Evolutionary conservation across 35 echinoderm and acorn worm species (phyloP), one percentile per base, ranked within the genome.

Genomic region (Eucidaris tribuloides): DNA sequence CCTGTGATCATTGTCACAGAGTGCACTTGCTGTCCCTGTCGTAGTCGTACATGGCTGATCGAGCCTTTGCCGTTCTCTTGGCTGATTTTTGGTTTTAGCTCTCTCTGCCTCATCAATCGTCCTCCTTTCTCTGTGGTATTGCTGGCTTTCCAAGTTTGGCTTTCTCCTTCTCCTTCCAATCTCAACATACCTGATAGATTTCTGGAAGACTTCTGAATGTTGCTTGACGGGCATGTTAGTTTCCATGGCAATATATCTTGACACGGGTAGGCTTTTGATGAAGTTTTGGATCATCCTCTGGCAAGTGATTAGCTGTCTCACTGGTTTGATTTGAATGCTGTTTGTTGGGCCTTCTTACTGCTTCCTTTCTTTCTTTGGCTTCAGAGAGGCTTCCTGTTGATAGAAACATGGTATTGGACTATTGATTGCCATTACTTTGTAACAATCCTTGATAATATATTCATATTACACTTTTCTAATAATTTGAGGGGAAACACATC

Each of bases 231-330:
- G 14, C 85, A 63, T 44, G n/a, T 84, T 49, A 88, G 46, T 57
- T 93, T 82, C 39, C 89, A 93, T 3, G 91, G 85, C 31, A 93
- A 57, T 32, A 57, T 17, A 50, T 93, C 85, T 31, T n/a, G n/a
- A 71, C 79, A 11, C 88, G 48, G 45, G 83, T 30, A 15, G 85
- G 91, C 58, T 89, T 93, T 45, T 68, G 43, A 25, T 83, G 41
- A 42, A 82, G 43, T 4, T 70, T 46, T 37, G 62, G 79, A 54
- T 93, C 91, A 46, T 93, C 91, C 65, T 55, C 57, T 23, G 34
- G 5, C 22, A 17, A 20, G 33, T 34, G 19, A 6, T 76, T 42
- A n/a, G 40, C 70, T 3, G 5, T 15, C 2, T 83, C 80, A 43
- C 13, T 11, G 20, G 50, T 56, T 5, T 25, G 37, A 18, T 37